Base-by-base conservation (phyloP, 2,113 vertebrate genomes). In the Scartelaos histophorus region DNA sequence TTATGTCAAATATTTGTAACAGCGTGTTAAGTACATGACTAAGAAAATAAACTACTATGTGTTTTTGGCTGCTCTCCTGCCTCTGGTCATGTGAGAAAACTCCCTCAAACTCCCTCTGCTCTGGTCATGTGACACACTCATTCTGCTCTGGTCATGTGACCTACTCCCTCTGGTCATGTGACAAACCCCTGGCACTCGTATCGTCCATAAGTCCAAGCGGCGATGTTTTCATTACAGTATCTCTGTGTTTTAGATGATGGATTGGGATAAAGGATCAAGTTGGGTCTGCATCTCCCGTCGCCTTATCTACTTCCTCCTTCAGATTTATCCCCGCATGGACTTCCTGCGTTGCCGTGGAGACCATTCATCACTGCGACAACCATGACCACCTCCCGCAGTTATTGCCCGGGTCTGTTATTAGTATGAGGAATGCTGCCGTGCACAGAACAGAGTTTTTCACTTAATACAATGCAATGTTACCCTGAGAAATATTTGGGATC, bases 281-380 rank as follows among this genome's bases (percentile, higher is more conserved):
- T 7, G 4, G 15, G 15, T 62, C 68, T 70, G 35, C 29, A 70
- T 83, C 82, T 79, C 82, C 82, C 76, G 25, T 77, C 34, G 85
- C 70, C 69, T 85, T 85, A 86, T 88, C 84, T 80, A 88, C 88
- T 86, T 89, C 83, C 87, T 88, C 70, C 84, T 82, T 85, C 76
- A 83, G 80, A 90, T 85, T 85, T 85, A 76, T 69, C 75, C 70
- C 76, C 79, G 83, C 83, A 88, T 87, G 80, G 88, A 91, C 83
- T 89, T 91, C 84, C 84, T 91, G 82, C 88, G 85, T 91, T 89
- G 78, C 87, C 75, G 71, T 76, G 83, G 88, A 83, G 79, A 88
- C 85, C 69, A 87, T 89, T 88, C 85, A 88, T 91, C 88, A 89
- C 87, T 69, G 66, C 84, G 88, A 91, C 88, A 91, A 90, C 85